Conservation (phyloP, 2,113 vertebrate species). For the Pongo pygmaeus region DNA sequence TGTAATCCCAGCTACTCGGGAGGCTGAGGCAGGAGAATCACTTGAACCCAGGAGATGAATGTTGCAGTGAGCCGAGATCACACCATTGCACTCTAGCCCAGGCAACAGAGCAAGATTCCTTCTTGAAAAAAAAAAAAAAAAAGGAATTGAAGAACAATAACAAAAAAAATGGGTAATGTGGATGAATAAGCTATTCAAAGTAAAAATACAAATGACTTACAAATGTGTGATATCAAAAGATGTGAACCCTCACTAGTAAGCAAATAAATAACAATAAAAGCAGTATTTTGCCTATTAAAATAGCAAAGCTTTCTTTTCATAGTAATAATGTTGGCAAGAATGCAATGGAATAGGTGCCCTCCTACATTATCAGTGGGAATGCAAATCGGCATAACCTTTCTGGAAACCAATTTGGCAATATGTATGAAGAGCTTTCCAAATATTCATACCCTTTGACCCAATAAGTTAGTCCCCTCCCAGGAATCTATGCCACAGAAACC, state of each 20-base stretch:
- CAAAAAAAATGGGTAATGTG: background rate
- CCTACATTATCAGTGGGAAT: background rate
- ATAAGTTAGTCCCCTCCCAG: background rate
- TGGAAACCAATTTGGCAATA: background rate
- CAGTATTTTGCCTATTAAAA: slow-evolving; percentile 30
- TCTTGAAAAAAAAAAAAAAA: background rate
- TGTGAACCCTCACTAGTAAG: background rate
- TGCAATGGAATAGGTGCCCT: background rate
- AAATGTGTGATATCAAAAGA: background rate
- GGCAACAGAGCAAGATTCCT: too few relatives aligned
- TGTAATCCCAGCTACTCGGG: too few relatives aligned
- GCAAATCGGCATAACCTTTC: background rate
- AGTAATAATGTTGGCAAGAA: background rate
- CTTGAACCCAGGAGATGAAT: too few relatives aligned
- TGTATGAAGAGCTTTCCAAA: background rate
- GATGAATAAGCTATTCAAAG: background rate
- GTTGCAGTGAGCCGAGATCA: too few relatives aligned
- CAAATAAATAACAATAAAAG: slow-evolving; percentile 40
- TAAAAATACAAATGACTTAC: slow-evolving; percentile 31
- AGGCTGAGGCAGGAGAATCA: too few relatives aligned
- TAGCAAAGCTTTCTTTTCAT: background rate
- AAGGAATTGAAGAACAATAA: background rate
- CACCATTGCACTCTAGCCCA: too few relatives aligned
- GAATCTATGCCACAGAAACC: background rate
- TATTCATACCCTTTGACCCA: background rate